Percentiles rank a stretch among this genome's conserved stretches.
Conservation (phyloP, 2,888 invertebrate genomes). For the Megaustenia siamemsis region DNA sequence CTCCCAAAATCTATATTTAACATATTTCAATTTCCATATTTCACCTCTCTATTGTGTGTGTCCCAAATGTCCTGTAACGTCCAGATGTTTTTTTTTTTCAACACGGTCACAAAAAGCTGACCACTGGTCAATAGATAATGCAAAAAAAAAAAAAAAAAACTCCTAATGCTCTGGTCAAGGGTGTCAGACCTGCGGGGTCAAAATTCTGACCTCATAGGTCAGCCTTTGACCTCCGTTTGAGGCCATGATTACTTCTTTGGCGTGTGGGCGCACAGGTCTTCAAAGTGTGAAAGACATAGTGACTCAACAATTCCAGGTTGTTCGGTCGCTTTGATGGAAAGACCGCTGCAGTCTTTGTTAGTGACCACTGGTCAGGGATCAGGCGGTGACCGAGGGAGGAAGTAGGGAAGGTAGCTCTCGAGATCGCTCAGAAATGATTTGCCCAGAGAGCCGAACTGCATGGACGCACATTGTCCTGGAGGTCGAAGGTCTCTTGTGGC, state of each 20-base stretch:
- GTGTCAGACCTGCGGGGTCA: slow-evolving; percentile 51
- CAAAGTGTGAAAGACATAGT: not conserved
- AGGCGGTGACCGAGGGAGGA: not conserved
- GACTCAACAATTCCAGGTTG: slow-evolving; percentile 20
- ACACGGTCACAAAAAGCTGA: slow-evolving; percentile 20
- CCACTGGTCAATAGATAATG: slow-evolving; percentile 44
- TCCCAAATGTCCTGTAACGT: not conserved
- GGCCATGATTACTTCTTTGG: slow-evolving; percentile 59
- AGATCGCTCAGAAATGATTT: not conserved
- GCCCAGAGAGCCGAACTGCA: not conserved
- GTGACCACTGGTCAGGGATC: slow-evolving; percentile 23
- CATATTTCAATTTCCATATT: not conserved
- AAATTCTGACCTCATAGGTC: slow-evolving; percentile 56
- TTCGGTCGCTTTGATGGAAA: not conserved
- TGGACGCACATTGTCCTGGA: slow-evolving; percentile 26
- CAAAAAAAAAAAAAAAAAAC: slow-evolving; percentile 37
- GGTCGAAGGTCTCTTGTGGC: slow-evolving; percentile 38
- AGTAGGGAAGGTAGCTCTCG: not conserved
- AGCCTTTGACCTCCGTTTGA: slow-evolving; percentile 56
- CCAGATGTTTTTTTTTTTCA: slow-evolving; percentile 49
- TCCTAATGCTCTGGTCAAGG: slow-evolving; percentile 57
- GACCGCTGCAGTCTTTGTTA: not conserved
- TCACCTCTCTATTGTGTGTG: not conserved
- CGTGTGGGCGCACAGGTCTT: not conserved
- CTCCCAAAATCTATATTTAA: no score